phyloP scores from a whole-genome alignment of 2,797 vertebrate genomes.

The Acanthurus tractus region DNA sequence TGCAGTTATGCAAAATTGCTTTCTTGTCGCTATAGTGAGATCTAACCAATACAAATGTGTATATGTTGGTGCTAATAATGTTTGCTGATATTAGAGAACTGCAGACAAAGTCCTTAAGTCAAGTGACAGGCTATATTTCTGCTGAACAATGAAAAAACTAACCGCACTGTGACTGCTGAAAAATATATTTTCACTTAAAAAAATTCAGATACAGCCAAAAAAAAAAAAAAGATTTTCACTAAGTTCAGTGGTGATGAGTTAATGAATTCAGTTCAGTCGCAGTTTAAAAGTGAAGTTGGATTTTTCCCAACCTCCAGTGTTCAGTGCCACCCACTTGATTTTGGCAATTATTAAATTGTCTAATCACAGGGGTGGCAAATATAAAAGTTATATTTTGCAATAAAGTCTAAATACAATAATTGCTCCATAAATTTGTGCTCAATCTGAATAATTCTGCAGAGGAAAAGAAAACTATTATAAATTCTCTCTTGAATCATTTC shows the following conservation, averaged over 20 bases:
- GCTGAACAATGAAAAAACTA: background rate
- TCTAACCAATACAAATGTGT: slow-evolving; percentile 30
- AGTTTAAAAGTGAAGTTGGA: background rate
- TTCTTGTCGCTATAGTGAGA: slow-evolving; percentile 33
- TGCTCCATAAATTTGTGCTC: background rate
- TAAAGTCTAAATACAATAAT: slow-evolving; percentile 5
- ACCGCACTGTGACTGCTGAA: background rate
- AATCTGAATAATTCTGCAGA: slow-evolving; percentile 20
- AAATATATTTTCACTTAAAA: slow-evolving; percentile 20
- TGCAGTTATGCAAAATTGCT: slow-evolving; percentile 54
- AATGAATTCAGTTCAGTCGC: slow-evolving; percentile 8
- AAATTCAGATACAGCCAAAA: slow-evolving; percentile 9
- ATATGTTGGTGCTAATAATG: slow-evolving; percentile 21
- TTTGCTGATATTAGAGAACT: slow-evolving; percentile 1
- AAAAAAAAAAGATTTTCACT: slow-evolving; percentile 14
- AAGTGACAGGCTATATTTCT: slow-evolving; percentile 12
- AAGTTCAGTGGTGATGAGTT: too few species aligned
- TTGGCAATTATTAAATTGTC: slow-evolving; percentile 9
- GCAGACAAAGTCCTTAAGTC: slow-evolving; percentile 11
- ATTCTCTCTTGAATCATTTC: background rate
- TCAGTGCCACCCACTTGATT: slow-evolving; percentile 1
- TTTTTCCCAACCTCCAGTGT: slow-evolving; percentile 8
- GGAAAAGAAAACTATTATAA: background rate
- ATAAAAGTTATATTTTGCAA: slow-evolving; percentile 2
- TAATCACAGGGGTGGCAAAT: slow-evolving; percentile 19